These are phyloP conservation scores for Vipera ursinii DNA, from an alignment of 2,797 vertebrate genomes.

Conservation along the genomic window DNA sequence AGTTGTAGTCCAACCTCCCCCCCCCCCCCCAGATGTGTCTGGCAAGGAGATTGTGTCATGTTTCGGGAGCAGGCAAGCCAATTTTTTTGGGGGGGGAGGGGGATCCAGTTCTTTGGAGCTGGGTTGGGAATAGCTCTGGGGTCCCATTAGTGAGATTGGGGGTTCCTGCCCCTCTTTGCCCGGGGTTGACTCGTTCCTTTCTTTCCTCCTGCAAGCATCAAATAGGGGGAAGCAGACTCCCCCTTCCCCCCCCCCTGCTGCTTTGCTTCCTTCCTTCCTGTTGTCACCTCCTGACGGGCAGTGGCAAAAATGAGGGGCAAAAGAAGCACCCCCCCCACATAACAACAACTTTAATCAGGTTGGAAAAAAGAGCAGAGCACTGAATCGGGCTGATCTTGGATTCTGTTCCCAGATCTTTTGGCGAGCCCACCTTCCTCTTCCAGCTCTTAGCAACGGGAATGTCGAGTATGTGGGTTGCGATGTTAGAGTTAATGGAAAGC, in stretches of 20 bases:
- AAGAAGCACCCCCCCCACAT: background rate
- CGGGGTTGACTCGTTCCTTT: too few species aligned
- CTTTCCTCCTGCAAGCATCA: background rate
- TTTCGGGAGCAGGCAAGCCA: background rate
- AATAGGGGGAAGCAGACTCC: background rate
- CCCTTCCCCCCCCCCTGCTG: background rate
- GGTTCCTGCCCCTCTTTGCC: background rate
- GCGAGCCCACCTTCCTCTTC: background rate
- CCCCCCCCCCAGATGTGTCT: background rate
- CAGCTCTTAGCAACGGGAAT: background rate
- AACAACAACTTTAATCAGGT: background rate
- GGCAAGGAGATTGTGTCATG: background rate
- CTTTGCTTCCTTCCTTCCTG: background rate
- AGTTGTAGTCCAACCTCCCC: background rate
- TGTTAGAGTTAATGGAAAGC: background rate
- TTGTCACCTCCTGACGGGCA: background rate
- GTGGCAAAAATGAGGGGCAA: background rate
- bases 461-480: background rate
- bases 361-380: background rate
- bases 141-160: background rate
- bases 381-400: background rate
- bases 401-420: background rate
- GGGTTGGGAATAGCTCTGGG: background rate
- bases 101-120: background rate
- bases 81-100: background rate